phyloP scores from a whole-genome alignment of 2,113 vertebrate genomes.

The Galbula dea region DNA sequence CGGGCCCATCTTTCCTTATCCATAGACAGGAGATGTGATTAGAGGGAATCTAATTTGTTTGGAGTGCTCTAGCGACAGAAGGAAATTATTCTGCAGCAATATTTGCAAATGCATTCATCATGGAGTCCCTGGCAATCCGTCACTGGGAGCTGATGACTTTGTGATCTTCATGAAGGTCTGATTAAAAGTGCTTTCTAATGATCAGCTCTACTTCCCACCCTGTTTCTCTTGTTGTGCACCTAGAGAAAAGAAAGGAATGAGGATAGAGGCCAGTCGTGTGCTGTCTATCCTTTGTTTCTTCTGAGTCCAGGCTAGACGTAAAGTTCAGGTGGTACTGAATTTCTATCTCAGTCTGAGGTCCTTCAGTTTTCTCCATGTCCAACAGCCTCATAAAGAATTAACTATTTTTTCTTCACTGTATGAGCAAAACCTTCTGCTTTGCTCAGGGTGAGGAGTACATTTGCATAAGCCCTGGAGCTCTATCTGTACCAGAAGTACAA shows the following conservation, averaged over 20 bases:
- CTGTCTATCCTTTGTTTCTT: neutral
- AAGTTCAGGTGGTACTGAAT: neutral
- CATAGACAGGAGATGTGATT: constrained; percentile 76
- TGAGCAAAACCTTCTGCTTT: neutral
- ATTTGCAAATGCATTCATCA: constrained; percentile 82
- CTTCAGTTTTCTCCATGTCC: neutral
- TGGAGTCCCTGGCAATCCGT: constrained; percentile 65
- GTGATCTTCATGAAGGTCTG: constrained; percentile 70
- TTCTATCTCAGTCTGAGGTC: neutral
- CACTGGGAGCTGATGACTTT: constrained; percentile 60
- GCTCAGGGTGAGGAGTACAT: neutral
- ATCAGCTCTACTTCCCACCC: constrained; percentile 22
- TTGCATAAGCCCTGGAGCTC: neutral
- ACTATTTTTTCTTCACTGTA: neutral
- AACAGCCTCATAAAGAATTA: neutral
- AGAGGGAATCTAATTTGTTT: constrained; percentile 81
- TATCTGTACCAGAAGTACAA: neutral
- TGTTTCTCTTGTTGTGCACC: neutral
- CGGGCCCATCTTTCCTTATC: constrained; percentile 70
- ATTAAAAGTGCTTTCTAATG: constrained; percentile 68
- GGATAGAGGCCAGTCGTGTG: neutral
- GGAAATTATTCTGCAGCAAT: constrained; percentile 79
- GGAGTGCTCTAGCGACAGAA: constrained; percentile 73
- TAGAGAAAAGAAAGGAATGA: neutral
- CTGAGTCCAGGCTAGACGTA: neutral